These are phyloP conservation scores for Otis tarda DNA, from an alignment of 2,113 vertebrate genomes.

Conservation along the genomic window DNA sequence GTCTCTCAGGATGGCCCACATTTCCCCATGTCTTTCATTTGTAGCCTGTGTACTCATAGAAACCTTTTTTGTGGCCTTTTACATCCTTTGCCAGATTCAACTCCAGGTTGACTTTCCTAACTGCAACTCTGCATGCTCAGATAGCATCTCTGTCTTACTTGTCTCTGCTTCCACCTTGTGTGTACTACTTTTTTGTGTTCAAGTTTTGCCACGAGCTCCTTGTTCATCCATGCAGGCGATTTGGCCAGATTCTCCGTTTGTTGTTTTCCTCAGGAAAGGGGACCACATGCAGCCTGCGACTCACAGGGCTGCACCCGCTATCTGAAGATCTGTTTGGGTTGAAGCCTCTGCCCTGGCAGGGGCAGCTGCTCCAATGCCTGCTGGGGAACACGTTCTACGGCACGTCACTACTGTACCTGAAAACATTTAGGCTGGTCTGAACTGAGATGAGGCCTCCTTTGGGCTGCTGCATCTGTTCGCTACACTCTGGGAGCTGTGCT, in stretches of 20 bases:
- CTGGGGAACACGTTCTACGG: no score
- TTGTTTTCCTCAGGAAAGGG: no score
- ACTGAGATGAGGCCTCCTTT: neutral
- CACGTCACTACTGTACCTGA: no score
- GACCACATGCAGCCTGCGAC: neutral
- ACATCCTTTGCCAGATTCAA: neutral
- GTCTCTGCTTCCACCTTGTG: neutral
- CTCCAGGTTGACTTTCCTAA: neutral
- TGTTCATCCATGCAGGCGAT: neutral
- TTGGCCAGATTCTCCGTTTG: neutral
- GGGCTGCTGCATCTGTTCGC: neutral
- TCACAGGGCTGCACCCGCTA: neutral
- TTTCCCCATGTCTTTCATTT: neutral
- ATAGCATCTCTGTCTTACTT: neutral
- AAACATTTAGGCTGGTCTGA: neutral
- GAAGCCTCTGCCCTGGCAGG: neutral
- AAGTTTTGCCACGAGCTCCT: neutral
- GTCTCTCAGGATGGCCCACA: neutral
- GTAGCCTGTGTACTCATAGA: neutral
- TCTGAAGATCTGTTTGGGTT: neutral
- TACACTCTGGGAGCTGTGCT: neutral
- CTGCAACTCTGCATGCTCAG: neutral
- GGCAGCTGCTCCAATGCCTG: neutral
- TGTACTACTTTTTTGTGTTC: neutral
- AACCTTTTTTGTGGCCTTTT: neutral